Conservation (phyloP, 2,797 vertebrate species). For the Rhynchonycteris naso region DNA sequence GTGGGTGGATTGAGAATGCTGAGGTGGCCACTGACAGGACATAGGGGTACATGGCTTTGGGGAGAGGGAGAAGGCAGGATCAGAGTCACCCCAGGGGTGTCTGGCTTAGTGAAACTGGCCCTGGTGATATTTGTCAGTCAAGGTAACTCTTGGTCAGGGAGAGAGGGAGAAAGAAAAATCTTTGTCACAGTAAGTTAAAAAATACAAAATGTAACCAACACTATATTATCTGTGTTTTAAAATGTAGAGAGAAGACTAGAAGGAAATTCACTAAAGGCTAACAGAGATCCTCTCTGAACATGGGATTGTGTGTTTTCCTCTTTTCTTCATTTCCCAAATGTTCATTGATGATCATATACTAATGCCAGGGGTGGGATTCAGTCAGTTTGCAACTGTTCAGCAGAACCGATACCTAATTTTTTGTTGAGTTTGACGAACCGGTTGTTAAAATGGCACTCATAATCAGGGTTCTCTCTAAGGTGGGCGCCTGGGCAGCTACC, state of each 20-base stretch:
- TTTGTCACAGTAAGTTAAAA: neutral
- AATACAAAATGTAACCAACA: neutral
- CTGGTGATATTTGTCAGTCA: fast-evolving
- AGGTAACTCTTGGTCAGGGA: neutral
- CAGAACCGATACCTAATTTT: too few relatives aligned
- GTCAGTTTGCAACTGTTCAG: too few relatives aligned
- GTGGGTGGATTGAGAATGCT: neutral
- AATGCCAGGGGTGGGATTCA: too few relatives aligned
- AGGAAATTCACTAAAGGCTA: neutral
- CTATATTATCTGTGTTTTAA: neutral
- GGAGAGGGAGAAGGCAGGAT: neutral
- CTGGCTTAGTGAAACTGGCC: neutral
- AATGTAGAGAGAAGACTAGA: neutral
- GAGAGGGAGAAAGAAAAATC: neutral
- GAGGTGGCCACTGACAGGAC: neutral
- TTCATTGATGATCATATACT: too few relatives aligned
- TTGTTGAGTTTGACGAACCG: too few relatives aligned
- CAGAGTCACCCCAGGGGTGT: fast-evolving
- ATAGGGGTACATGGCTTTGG: neutral
- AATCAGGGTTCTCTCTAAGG: too few relatives aligned
- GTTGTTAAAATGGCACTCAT: too few relatives aligned
- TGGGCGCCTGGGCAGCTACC: too few relatives aligned
- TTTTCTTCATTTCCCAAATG: neutral
- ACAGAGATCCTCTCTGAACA: neutral
- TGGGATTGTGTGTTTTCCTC: neutral